Base-by-base conservation (phyloP, 2,113 vertebrate genomes). In the Hippoglossus stenolepis region DNA sequence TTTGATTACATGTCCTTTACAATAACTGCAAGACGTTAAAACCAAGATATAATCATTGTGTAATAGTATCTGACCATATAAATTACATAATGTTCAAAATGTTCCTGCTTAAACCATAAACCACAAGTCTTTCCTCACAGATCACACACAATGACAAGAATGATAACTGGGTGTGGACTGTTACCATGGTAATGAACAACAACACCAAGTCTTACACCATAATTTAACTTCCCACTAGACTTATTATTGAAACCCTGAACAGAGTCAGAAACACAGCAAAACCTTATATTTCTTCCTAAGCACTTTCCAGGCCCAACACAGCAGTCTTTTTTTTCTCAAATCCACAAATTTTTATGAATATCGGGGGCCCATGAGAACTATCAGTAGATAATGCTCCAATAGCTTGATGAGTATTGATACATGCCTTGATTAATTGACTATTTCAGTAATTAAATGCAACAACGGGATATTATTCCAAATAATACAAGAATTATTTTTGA, bases 51-150 rank as follows among this genome's bases (percentile, higher is more conserved):
- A 31, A 51, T 1, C 17, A 51, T 60, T 80, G 59, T 12, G 20
- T 20, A 78, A 68, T 2, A 63, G 14, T 14, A 31, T 58, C 5
- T 45, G 61, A 59, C 54, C 40, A 78, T 71, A 79, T 74, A 70
- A 31, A 54, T 71, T 2, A 28, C 38, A 57, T 49, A 43, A 80
- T 62, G 31, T 45, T 71, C 23, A 59, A 18, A 49, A 60, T 23
- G 49, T 69, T 17, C 8, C 3, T 35, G 38, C 35, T 45, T 28
- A 49, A 51, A 51, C 35, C 40, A 65, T 62, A 80, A 77, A 59
- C 15, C 35, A 47, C 24, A 35, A 12, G 23, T n/a, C 59, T 35
- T 61, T 72, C 59, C 4, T 43, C 15, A 40, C 20, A 18, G 53
- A 56, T 64, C 54, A 51, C 17, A 40, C 28, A 31, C 12, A 3